Evolutionary conservation across 2,113 vertebrate genomes (phyloP), one percentile per base, ranked within the genome.

Genomic region (Ophiodon elongatus): DNA sequence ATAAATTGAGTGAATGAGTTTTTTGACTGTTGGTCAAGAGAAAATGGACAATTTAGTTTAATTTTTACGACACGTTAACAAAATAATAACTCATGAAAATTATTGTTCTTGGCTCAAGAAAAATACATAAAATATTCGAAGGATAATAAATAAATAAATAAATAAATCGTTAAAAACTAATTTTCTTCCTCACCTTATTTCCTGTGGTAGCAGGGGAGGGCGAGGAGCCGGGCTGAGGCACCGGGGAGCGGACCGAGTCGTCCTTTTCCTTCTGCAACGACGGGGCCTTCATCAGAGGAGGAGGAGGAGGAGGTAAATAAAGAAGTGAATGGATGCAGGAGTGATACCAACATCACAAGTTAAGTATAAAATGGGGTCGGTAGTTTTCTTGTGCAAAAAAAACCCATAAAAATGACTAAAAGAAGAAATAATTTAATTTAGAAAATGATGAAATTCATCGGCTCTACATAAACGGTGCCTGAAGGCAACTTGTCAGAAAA

Each of bases 191-290:
- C 47, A 93, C 93, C 92, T 94, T 93, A 6, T 60, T 84, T 70
- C 64, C 89, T 52, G 84, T 23, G 50, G 75, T 67, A 37, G 60
- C 78, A 23, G 91, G 47, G 6, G 76, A 33, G 10, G 90, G 88
- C 3, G 88, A 88, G 92, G 66, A 90, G 85, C 74, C 92, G 0
- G 78, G 73, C 80, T 67, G 88, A 50, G 91, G 95, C 27, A 91
- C 85, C 1, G 91, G 91, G 29, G 95, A 92, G 64, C 96, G 88
- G 23, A 25, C 4, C 0, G 1, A 27, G 0, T 93, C 92, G 0
- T 94, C 94, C 37, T 92, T 93, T 29, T 94, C 92, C 74, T 89
- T 93, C 64, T 87, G 93, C 59, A 91, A 84, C 29, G 77, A 92
- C 47, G 90, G 65, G 67, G 84, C 79, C 92, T 93, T 35, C 59